Evolutionary conservation across 2,797 vertebrate genomes (phyloP), one percentile per base, ranked within the genome.

Genomic region (Sternarchorhynchus goeldii): DNA sequence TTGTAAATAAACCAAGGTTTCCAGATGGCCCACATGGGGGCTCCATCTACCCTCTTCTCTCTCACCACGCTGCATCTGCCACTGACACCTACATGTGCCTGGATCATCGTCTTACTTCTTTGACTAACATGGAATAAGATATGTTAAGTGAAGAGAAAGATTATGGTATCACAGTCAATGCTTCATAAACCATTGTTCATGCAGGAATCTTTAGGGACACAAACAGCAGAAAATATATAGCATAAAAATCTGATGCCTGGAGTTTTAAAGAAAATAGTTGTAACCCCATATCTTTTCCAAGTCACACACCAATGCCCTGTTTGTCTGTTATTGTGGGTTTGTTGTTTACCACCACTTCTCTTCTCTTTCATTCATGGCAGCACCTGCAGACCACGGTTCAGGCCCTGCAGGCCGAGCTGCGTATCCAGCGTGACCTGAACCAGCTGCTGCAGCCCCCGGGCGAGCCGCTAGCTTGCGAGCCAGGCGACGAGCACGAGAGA

Each of bases 311-410:
- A 29, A 58, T 71, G 12, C 14, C 41, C 1, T 8, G 6, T 32
- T 25, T 6, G 16, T 20, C 4, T 12, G 45, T 50, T 50, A 10
- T 36, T 36, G 1, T 25, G 25, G 34, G 34, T 25, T 36, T 60
- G 5, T 20, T 31, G 16, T 79, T 64, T 60, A 59, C 29, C 25
- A 25, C 62, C 6, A 32, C 56, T 74, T 17, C 31, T 29, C 36
- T 57, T 12, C 17, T 73, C 17, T 73, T n/a, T 70, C 29, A 18
- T 65, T 88, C 85, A 63, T 84, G 82, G 0, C 80, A 99, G 98
- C 98, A 99, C 85, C 95, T 98, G 89, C 97, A 99, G 88, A 97
- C 99, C 95, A 98, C 96, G 0, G 94, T 99, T 83, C 98, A 99
- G 90, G 98, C 98, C 36, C 93, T 99, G 59, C 97, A 99, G 82